Evolutionary conservation across 2,888 invertebrate genomes (phyloP).

Genomic region (Rhingia rostrata): DNA sequence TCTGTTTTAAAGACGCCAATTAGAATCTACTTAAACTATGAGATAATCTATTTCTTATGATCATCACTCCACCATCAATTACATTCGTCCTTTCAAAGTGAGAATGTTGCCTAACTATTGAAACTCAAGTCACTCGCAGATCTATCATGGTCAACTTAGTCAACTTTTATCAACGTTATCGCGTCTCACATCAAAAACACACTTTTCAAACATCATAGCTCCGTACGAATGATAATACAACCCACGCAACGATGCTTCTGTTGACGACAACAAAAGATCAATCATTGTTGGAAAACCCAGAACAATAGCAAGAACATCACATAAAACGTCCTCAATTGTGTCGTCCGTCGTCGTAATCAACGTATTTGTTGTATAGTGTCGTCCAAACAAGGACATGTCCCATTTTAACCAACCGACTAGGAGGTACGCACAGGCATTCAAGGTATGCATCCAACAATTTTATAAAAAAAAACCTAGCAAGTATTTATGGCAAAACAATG

Average conservation of each 20-base stretch:
- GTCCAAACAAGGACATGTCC: constrained; percentile 62
- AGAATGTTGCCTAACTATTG: background rate
- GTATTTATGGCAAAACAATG: constrained; percentile 48
- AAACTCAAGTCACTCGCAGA: background rate
- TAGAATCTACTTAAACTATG: no score
- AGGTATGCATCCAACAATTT: constrained; percentile 11
- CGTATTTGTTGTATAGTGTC: background rate
- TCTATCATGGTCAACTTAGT: background rate
- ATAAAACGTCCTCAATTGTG: constrained; percentile 19
- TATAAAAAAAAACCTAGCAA: background rate
- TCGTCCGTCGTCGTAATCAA: constrained; percentile 7
- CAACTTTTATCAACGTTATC: background rate
- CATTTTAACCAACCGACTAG: constrained; percentile 34
- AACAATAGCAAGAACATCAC: constrained; percentile 3
- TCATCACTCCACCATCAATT: no score
- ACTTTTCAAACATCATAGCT: background rate
- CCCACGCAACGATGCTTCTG: constrained; percentile 2
- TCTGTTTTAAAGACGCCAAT: no score
- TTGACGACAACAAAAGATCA: constrained; percentile 4
- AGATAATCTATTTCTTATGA: no score
- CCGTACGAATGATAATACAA: background rate
- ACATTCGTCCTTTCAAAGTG: no score
- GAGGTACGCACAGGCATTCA: constrained; percentile 11
- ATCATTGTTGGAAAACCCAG: background rate
- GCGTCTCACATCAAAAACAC: background rate